Base-by-base conservation (phyloP, 2,797 vertebrate species). In the Diplodus sargus region DNA sequence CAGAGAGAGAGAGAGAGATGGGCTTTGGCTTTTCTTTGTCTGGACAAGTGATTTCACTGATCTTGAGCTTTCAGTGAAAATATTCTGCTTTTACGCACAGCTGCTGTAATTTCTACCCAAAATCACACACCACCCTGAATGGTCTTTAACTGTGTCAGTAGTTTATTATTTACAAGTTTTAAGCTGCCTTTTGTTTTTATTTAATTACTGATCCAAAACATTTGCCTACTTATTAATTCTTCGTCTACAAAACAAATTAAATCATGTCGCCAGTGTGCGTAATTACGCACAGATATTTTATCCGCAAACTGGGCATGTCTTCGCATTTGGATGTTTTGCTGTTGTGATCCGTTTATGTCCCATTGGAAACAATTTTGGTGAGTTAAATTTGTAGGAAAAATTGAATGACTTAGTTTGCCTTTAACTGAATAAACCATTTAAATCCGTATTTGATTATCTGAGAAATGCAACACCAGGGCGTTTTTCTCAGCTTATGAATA, bases 1-100 rank as follows among this genome's bases (percentile, higher is more conserved):
- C 25, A 60, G 69, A 54, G 25, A 28, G 34, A 34, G 25, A 28
- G 34, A 34, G 17, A 23, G 23, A 56, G 6, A 17, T 43, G n/a
- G 0, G 8, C 3, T 70, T 65, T 54, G 67, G 11, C n/a, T 49
- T 64, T 25, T 68, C 20, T 66, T 78, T 59, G 58, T 52, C 62
- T 59, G 34, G 52, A 0, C 16, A 70, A 66, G 45, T 16, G 34
- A 28, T 62, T 69, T 71, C 30, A 15, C 63, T 58, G 0, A 42
- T 70, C 5, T 48, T 22, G n/a, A 56, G 15, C 20, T 43, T 22
- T 9, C 15, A 53, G 15, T 62, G 13, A 48, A 25, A 52, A 62
- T 3, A 25, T 0, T 52, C 49, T 34, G 34, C 34, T 1, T 34
- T 34, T 34, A 34, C 34, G 34, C 34, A 9, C 34, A 34, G 34